A percentile compares a stretch with the other conserved stretches of the same genome.
Evolutionary conservation across 2,113 vertebrate species (phyloP).

Genomic region (Ahaetulla prasina): DNA sequence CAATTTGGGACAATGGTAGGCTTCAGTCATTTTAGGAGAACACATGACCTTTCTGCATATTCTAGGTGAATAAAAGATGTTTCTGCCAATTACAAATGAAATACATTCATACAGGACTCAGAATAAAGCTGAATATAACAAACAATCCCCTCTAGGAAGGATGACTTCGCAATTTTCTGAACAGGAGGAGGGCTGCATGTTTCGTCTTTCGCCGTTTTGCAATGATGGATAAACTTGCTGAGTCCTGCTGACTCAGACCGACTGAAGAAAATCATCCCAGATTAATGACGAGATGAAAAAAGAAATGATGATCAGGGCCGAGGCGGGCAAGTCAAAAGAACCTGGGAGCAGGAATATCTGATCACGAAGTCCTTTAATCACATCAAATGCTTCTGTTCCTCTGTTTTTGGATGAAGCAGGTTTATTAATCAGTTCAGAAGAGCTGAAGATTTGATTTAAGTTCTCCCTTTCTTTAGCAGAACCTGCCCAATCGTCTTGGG

Average conservation of each 20-base stretch:
- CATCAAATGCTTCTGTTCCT: neutral
- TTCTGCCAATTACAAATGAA: neutral
- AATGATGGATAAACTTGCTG: neutral
- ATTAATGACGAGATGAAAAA: neutral
- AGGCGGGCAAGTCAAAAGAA: neutral
- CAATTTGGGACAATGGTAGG: neutral
- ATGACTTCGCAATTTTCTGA: neutral
- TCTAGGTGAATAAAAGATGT: neutral
- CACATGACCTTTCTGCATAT: neutral
- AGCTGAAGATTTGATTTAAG: neutral
- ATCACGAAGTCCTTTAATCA: neutral
- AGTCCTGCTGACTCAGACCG: neutral
- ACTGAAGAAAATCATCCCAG: neutral
- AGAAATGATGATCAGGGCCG: neutral
- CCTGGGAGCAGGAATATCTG: neutral
- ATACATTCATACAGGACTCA: neutral
- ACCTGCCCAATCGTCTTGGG: neutral
- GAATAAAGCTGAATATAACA: neutral
- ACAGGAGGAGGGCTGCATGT: neutral
- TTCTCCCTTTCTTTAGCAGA: neutral
- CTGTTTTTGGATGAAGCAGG: neutral
- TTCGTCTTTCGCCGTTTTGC: neutral
- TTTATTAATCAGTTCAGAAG: neutral
- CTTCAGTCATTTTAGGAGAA: neutral
- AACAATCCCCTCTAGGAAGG: neutral